Evolutionary conservation across 2,113 vertebrate genomes (phyloP), one percentile per base, ranked within the genome.

Genomic region (Propithecus coquereli): DNA sequence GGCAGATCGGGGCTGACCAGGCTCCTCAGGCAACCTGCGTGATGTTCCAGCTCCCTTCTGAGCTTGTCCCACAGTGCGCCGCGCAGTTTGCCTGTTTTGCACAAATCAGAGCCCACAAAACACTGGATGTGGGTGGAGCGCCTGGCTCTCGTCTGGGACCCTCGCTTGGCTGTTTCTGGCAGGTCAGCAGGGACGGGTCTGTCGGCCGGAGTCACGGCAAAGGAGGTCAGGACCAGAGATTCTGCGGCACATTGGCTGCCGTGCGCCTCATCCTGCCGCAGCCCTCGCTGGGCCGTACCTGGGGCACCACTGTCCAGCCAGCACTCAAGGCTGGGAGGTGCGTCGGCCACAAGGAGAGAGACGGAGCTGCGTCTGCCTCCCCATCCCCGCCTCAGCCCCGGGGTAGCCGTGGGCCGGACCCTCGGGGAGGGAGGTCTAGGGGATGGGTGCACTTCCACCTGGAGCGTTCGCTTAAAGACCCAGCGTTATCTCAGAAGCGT

Each of bases 381-480:
- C 20, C 17, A 20, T 61, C 32, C 34, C 34, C 11, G 25, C 25
- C 32, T 52, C 32, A 25, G 43, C 13, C 52, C 52, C 14, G 52
- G 52, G 52, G 52, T 6, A 6, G 16, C 52, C 52, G 16, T 16
- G 52, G 43, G 23, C 40, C 12, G 1, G 37, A 70, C 68, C n/a
- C 4, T 40, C 0, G 0, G 32, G 43, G 40, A 57, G 34, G 47
- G 77, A 50, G 6, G n/a, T 37, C 6, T 8, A 18, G 45, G 20
- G 83, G 12, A 18, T 0, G 20, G 14, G 30, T 12, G 13, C 0
- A 0, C 23, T 37, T 32, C 37, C 17, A 65, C 76, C 5, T 0
- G 13, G 16, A 20, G 5, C 17, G 6, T 27, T 45, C 20, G 45
- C 10, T 13, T 79, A 37, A 59, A 93, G 84, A n/a, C 22, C 54